Evolutionary conservation across 2,113 vertebrate genomes (phyloP), one percentile per base, ranked within the genome.

Genomic region (Phalacrocorax aristotelis): DNA sequence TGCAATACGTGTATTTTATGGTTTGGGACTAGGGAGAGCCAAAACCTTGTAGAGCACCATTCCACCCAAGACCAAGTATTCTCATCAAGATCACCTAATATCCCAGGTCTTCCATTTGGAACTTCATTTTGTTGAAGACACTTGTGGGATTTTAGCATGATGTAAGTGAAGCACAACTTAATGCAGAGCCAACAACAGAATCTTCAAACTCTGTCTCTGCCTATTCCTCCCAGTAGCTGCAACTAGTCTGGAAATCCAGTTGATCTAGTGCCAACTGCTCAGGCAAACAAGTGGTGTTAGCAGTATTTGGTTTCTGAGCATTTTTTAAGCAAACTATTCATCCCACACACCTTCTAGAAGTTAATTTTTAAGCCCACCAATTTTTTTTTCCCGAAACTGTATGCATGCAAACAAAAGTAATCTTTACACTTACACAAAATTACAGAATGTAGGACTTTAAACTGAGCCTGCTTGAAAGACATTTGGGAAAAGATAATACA

Each of bases 61-160:
- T 93, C 42, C n/a, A 18, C 75, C 83, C 74, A 91, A 76, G 91
- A 95, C 40, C 58, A 70, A 95, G 40, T 58, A 77, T 46, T 94
- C 81, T 66, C 93, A 83, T 96, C 83, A 95, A 61, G 84, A 77
- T 96, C 72, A 91, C 94, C 84, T 96, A 91, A 95, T 95, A 91
- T 79, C 40, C 58, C 32, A 74, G 34, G 54, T 79, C 86, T 75
- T 85, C 51, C 46, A 60, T 70, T 76, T 93, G 89, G 61, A 93
- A 74, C 61, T 95, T 83, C 18, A 49, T 72, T 95, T 81, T 76
- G 64, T 57, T 94, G 81, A 88, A 89, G 89, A 83, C 2, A 1
- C 87, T 80, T 69, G n/a, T 95, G 93, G 93, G 89, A 95, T 87
- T 97, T 93, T 70, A 82, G 80, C 55, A 70, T 70, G 75, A 93